phyloP scores from a whole-genome alignment of 2,113 vertebrate genomes.

The Nothoprocta perdicaria region DNA sequence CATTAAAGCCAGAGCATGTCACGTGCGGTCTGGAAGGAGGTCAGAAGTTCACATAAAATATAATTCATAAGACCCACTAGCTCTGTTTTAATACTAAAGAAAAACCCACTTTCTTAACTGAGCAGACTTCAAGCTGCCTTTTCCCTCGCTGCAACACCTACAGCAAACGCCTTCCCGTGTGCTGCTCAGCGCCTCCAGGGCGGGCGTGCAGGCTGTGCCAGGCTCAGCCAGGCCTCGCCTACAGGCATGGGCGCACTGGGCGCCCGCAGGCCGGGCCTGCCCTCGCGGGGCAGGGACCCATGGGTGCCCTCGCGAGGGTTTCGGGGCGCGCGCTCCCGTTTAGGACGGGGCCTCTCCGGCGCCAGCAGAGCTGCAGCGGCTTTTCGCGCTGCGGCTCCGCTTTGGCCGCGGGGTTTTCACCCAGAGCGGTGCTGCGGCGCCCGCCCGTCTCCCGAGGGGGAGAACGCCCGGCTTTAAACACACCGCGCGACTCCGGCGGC shows the following conservation, averaged over 20 bases:
- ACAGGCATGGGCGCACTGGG: too few relatives aligned
- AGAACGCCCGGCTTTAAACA: rapidly evolving
- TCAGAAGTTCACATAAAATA: constrained; percentile 6
- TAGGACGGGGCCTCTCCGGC: not conserved
- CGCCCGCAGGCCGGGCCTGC: too few relatives aligned
- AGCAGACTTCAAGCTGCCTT: not conserved
- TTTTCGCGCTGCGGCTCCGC: not conserved
- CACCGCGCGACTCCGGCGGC: rapidly evolving
- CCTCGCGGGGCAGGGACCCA: too few relatives aligned
- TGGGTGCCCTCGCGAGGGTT: too few relatives aligned
- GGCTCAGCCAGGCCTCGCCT: too few relatives aligned
- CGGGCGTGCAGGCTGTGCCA: too few relatives aligned
- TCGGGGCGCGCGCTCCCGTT: too few relatives aligned
- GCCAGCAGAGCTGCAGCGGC: not conserved
- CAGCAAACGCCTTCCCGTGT: too few relatives aligned
- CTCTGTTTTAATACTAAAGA: not conserved
- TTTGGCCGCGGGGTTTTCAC: not conserved
- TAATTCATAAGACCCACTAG: not conserved
- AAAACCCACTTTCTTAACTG: not conserved
- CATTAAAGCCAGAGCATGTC: not conserved
- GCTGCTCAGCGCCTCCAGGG: too few relatives aligned
- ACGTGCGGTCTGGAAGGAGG: not conserved
- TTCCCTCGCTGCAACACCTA: not conserved
- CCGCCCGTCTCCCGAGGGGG: not conserved
- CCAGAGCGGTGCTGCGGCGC: not conserved